Conservation (phyloP, 2,113 vertebrate species). For the Isichthys henryi region DNA sequence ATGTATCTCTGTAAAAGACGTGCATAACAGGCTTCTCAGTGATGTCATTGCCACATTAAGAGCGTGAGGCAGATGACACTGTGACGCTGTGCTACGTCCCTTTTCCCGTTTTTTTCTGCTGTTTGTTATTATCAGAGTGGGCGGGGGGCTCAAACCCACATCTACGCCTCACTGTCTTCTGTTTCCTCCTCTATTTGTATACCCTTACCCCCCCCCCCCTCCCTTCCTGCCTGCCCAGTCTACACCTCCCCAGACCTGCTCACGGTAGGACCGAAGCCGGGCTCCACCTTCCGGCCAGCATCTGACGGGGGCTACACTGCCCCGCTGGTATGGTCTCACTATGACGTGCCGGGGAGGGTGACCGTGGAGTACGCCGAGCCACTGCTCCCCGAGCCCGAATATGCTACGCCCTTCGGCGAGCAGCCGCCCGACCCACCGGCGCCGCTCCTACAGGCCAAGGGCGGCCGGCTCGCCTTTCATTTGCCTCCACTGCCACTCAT, state of each 20-base stretch:
- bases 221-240: conserved; percentile 47
- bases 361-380: conserved; percentile 69
- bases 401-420: conserved; percentile 70
- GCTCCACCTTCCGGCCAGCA: conserved; percentile 68
- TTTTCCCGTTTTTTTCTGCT: background rate
- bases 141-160: background rate
- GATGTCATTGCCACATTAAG: background rate
- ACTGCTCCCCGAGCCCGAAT: conserved; percentile 68
- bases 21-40: background rate
- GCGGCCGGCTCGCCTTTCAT: background rate
- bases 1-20: background rate
- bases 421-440: conserved; percentile 34
- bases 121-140: background rate
- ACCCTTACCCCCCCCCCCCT: background rate
- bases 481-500: background rate
- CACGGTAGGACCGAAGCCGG: conserved; percentile 48
- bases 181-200: conserved; percentile 1
- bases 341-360: conserved; percentile 59
- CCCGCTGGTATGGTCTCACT: conserved; percentile 64
- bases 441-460: background rate
- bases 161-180: background rate
- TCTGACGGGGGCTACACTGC: conserved; percentile 64
- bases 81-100: background rate
- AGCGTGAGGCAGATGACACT: background rate
- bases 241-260: conserved; percentile 66